Evolutionary conservation across 1,140 invertebrate genomes (phyloP).

Genomic region (Schmidtea mediterranea): DNA sequence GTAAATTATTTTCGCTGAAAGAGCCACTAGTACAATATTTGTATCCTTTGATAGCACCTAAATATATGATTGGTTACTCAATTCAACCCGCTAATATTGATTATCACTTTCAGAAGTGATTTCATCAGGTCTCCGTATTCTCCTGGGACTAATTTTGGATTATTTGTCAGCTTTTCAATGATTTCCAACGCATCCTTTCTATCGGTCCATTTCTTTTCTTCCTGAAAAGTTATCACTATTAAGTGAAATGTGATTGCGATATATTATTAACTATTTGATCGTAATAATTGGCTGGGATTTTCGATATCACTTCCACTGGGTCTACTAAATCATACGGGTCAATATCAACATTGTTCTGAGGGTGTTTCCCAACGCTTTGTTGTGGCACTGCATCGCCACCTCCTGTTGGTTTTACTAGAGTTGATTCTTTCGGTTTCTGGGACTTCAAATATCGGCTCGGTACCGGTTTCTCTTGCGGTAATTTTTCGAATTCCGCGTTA

Average conservation of each 20-base stretch:
- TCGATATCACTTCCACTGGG: conserved; percentile 64
- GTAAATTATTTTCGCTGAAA: conserved; percentile 55
- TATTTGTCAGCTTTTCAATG: too few relatives aligned
- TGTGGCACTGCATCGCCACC: too few relatives aligned
- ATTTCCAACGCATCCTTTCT: too few relatives aligned
- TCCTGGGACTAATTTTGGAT: too few relatives aligned
- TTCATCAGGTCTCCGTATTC: too few relatives aligned
- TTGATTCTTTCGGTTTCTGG: conserved; percentile 35
- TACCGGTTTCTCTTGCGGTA: conserved; percentile 37
- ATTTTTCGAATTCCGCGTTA: conserved; percentile 55
- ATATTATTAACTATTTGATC: conserved; percentile 50
- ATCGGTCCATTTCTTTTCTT: too few relatives aligned
- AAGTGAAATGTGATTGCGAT: too few relatives aligned
- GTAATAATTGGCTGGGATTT: conserved; percentile 77
- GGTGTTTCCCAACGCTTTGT: conserved; percentile 7
- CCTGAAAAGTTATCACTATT: too few relatives aligned
- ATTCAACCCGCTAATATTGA: too few relatives aligned
- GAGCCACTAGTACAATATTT: conserved; percentile 66
- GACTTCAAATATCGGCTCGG: conserved; percentile 56
- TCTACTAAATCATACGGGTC: conserved; percentile 69
- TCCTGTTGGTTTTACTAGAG: background rate
- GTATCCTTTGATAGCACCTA: too few relatives aligned
- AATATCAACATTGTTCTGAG: conserved; percentile 34
- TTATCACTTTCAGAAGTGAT: too few relatives aligned
- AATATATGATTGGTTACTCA: too few relatives aligned